Evolutionary conservation across 2,888 invertebrate species (phyloP), one percentile per base, ranked within the genome.

Genomic region (Habroteleia sp.): DNA sequence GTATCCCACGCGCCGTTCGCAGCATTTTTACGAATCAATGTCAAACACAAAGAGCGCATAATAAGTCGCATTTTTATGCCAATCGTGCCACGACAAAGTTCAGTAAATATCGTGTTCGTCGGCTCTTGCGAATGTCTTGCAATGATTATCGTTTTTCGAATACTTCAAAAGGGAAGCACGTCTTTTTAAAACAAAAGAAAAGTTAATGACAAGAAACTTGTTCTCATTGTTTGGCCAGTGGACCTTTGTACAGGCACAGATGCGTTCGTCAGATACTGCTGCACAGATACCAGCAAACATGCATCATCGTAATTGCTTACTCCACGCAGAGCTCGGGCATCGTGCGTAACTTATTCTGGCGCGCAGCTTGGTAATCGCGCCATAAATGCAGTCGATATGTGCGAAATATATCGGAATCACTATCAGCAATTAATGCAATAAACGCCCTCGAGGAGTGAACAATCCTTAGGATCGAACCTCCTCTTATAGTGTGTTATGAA

Each of bases 361-460:
- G 33, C 46, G 31, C n/a, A 25, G 25, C 13, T 29, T 35, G 42
- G 25, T 50, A 58, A 58, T 58, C 41, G 42, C 50, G 50, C 48
- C 50, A 42, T 69, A 60, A 60, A 60, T 44, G 35, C 29, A 35
- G 23, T 52, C 52, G 33, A 68, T 50, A 48, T 37, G 58, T 42
- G 58, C 33, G 35, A 68, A 68, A 58, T 68, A 35, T 68, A 58
- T 68, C 27, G 25, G 20, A 58, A 68, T 58, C 50, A 58, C 58
- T 58, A 66, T 16, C 33, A 11, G 58, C 41, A 68, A 68, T 66
- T 66, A 66, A 65, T 50, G 17, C 63, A n/a, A n/a, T n/a, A n/a
- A n/a, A n/a, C n/a, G n/a, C n/a, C n/a, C n/a, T n/a, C n/a, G n/a
- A n/a, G n/a, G n/a, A n/a, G n/a, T n/a, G n/a, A n/a, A n/a, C n/a